Evolutionary conservation across 2,797 vertebrate species (phyloP).

Genomic region (Orestias chungarensis): DNA sequence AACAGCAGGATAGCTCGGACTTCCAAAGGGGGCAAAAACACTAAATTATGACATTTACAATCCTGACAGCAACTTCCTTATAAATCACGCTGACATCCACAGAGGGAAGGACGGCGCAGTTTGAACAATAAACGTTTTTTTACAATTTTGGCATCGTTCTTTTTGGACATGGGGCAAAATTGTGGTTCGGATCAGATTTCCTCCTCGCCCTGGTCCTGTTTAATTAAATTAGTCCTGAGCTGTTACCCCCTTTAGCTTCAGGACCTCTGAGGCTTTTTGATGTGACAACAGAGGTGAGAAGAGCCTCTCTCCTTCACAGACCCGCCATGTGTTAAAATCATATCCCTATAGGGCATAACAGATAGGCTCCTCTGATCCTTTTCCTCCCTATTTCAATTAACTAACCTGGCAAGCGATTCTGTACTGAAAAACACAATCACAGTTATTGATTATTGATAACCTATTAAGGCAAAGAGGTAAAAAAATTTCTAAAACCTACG

Average conservation of each 20-base stretch:
- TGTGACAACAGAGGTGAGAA: slow-evolving; percentile 45
- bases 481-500: slow-evolving; percentile 52
- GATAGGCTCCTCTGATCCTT: slow-evolving; percentile 55
- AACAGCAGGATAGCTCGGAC: slow-evolving; percentile 56
- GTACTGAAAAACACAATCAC: slow-evolving; percentile 59
- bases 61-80: slow-evolving; percentile 22
- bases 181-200: slow-evolving; percentile 20
- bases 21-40: slow-evolving; percentile 34
- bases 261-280: slow-evolving; percentile 48
- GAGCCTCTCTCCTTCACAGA: slow-evolving; percentile 14
- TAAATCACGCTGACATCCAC: slow-evolving; percentile 19
- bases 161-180: slow-evolving; percentile 17
- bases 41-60: slow-evolving; percentile 52
- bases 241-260: slow-evolving; percentile 38
- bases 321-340: slow-evolving; percentile 45
- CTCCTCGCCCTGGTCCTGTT: slow-evolving; percentile 40
- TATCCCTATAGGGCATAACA: slow-evolving; percentile 58
- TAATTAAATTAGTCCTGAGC: slow-evolving; percentile 71
- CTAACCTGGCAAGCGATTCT: slow-evolving; percentile 51
- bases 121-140: not conserved
- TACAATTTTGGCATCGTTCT: not conserved
- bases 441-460: slow-evolving; percentile 74
- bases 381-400: slow-evolving; percentile 36
- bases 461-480: slow-evolving; percentile 55
- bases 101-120: not conserved